Conservation (phyloP, 1,140 invertebrate genomes). For the Papilio glaucus region DNA sequence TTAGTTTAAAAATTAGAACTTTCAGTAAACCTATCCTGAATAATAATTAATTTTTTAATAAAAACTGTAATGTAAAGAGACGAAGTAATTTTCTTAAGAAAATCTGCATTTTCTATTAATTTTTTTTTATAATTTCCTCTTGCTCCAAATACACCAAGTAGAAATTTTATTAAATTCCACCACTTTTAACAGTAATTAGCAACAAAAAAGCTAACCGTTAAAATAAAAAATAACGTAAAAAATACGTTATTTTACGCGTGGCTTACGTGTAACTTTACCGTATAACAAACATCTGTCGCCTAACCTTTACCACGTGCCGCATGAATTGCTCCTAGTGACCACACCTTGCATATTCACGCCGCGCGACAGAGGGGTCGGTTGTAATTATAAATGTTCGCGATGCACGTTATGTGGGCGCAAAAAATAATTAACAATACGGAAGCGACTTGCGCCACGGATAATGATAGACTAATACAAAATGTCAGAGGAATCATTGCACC, state of each 20-base stretch:
- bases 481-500: neutral
- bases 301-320: constrained; percentile 58
- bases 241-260: constrained; percentile 36
- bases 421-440: constrained; percentile 49
- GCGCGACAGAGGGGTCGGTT: constrained; percentile 30
- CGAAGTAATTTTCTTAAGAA: too few relatives aligned
- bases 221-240: too few relatives aligned
- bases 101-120: too few relatives aligned
- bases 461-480: neutral
- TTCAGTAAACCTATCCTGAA: too few relatives aligned
- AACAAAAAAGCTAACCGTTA: too few relatives aligned
- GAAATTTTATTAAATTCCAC: too few relatives aligned
- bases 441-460: neutral
- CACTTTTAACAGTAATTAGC: too few relatives aligned
- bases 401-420: constrained; percentile 54
- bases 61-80: too few relatives aligned
- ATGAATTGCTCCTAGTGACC: constrained; percentile 43
- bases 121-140: too few relatives aligned
- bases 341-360: constrained; percentile 47
- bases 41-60: too few relatives aligned
- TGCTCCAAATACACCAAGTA: too few relatives aligned
- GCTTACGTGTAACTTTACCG: constrained; percentile 52
- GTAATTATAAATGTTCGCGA: constrained; percentile 44
- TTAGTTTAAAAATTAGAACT: too few relatives aligned
- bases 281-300: constrained; percentile 62